phyloP scores from a whole-genome alignment of 2,113 vertebrate species.

The Hepsetus odoe region DNA sequence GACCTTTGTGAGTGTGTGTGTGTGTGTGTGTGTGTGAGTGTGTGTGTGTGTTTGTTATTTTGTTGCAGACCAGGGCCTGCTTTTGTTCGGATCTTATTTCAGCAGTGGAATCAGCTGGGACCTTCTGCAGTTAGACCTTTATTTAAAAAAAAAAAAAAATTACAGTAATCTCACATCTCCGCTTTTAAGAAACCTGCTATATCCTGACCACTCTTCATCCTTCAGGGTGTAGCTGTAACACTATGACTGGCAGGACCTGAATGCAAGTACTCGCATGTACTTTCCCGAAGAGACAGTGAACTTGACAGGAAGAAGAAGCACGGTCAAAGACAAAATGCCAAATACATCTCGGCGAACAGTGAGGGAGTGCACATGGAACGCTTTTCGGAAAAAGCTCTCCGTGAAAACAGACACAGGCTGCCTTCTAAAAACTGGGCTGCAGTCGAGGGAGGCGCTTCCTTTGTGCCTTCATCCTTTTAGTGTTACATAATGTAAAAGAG shows the following conservation, averaged over 20 bases:
- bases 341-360: no score
- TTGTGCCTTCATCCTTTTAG: no score
- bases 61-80: not conserved
- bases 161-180: not conserved
- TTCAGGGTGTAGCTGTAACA: not conserved
- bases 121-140: not conserved
- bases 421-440: no score
- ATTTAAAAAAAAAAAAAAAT: no score
- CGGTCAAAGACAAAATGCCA: no score
- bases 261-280: not conserved
- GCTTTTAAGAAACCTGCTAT: no score
- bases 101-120: not conserved
- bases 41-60: constrained; percentile 17
- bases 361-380: no score
- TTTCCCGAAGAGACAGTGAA: not conserved
- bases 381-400: no score
- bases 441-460: no score
- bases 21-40: constrained; percentile 31
- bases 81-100: not conserved
- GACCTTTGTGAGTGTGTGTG: constrained; percentile 21
- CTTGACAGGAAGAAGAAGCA: no score
- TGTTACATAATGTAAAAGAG: no score
- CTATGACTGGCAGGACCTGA: not conserved
- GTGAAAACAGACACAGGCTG: no score
- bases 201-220: not conserved